A percentile compares a stretch with the other conserved stretches of the same genome.
Evolutionary conservation across 2,888 invertebrate genomes (phyloP).

Genomic region (Drosophila infuscata): DNA sequence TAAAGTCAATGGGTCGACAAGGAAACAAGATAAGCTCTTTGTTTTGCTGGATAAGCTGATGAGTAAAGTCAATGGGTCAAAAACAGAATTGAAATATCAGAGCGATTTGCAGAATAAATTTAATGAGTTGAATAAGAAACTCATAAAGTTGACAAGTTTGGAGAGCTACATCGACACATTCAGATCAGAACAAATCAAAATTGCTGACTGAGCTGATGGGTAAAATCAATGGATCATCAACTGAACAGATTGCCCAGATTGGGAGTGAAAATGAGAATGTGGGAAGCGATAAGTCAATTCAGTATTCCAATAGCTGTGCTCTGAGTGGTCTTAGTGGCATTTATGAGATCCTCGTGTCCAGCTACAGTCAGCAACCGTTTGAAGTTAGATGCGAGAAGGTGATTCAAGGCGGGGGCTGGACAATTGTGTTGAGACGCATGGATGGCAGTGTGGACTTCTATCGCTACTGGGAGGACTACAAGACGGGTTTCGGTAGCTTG

Average conservation of each 20-base stretch:
- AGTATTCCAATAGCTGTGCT: slow-evolving; percentile 60
- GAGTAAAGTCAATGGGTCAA: too few species aligned
- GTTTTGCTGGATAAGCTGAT: too few species aligned
- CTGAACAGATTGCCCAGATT: slow-evolving; percentile 4
- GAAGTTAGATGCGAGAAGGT: slow-evolving; percentile 85
- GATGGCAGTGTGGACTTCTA: slow-evolving; percentile 89
- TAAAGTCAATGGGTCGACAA: background rate
- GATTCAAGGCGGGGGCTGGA: slow-evolving; percentile 89
- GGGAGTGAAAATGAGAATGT: background rate
- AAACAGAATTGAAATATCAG: too few species aligned
- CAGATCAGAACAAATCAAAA: slow-evolving; percentile 24
- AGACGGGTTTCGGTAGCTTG: slow-evolving; percentile 87
- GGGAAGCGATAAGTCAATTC: background rate
- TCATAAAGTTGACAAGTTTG: background rate
- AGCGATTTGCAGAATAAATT: too few species aligned
- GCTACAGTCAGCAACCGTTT: slow-evolving; percentile 86
- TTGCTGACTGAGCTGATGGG: background rate
- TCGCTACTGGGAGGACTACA: slow-evolving; percentile 88
- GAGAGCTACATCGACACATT: background rate
- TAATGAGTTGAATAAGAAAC: background rate
- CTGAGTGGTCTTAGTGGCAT: slow-evolving; percentile 81
- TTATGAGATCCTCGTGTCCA: slow-evolving; percentile 84
- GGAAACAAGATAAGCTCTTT: too few species aligned
- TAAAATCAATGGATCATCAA: background rate
- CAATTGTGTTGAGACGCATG: slow-evolving; percentile 89